These are phyloP conservation scores for Streptopelia turtur DNA, from an alignment of 2,797 vertebrate genomes.

Conservation along the genomic window DNA sequence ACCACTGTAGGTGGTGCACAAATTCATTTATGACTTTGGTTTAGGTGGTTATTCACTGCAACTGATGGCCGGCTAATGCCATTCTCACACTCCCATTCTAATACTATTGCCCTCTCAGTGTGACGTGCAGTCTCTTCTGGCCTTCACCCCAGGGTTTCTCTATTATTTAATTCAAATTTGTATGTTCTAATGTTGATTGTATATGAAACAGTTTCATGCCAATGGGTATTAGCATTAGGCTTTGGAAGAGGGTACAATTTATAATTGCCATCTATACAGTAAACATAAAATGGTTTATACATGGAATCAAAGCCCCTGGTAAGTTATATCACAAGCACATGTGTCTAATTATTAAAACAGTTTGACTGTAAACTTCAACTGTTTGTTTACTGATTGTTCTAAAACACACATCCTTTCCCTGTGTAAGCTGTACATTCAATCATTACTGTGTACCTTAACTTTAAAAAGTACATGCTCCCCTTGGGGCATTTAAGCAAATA, in stretches of 20 bases:
- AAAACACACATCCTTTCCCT: not conserved
- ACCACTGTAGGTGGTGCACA: not conserved
- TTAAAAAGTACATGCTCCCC: not conserved
- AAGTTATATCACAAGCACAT: not conserved
- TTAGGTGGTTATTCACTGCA: not conserved
- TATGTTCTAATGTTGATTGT: not conserved
- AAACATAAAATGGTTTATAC: not conserved
- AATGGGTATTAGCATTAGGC: not conserved
- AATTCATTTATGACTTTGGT: not conserved
- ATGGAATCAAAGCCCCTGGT: not conserved
- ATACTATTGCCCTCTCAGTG: not conserved
- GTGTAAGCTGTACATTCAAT: rapidly evolving
- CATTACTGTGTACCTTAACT: not conserved
- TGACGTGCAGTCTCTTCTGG: not conserved
- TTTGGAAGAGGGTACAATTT: not conserved
- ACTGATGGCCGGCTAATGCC: rapidly evolving
- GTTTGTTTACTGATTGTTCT: not conserved
- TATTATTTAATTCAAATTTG: not conserved
- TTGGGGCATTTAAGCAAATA: not conserved
- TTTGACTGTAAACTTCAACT: not conserved
- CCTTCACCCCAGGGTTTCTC: not conserved
- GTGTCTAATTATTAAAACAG: not conserved
- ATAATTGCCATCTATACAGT: not conserved
- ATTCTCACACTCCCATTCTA: not conserved
- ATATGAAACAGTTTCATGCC: not conserved